Percentiles rank a stretch among this genome's conserved stretches.
phyloP scores from a whole-genome alignment of 2,797 vertebrate genomes.

The Mormyrops attenuatus region DNA sequence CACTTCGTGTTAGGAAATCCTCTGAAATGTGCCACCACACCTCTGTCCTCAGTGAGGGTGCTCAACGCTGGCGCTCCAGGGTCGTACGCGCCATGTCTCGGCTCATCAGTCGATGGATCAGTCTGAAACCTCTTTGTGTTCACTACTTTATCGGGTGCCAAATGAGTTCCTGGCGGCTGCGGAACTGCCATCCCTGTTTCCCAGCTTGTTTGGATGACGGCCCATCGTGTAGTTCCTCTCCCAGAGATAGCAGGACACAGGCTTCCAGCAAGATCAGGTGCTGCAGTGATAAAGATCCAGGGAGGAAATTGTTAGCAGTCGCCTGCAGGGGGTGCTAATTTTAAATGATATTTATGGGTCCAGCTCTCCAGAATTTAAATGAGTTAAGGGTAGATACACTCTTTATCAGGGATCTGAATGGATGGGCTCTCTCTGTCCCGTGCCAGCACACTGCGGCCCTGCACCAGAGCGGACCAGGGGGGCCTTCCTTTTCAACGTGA shows the following conservation, averaged over 20 bases:
- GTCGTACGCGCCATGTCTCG: background rate
- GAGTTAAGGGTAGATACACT: background rate
- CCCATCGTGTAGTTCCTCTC: background rate
- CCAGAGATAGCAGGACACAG: background rate
- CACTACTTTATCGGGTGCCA: background rate
- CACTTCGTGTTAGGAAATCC: conserved; percentile 14
- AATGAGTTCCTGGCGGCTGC: background rate
- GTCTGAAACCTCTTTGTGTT: background rate
- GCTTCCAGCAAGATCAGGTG: background rate
- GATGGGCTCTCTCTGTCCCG: background rate
- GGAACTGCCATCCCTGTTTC: background rate
- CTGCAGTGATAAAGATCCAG: background rate
- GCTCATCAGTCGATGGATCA: conserved; percentile 7
- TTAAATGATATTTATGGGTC: background rate
- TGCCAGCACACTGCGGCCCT: conserved; percentile 71
- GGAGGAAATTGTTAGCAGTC: background rate
- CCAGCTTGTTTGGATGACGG: background rate
- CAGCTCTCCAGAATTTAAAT: conserved; percentile 54
- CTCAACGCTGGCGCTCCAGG: background rate
- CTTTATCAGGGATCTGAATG: background rate
- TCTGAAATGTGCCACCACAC: background rate
- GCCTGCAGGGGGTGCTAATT: background rate
- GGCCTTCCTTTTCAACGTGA: conserved; percentile 79
- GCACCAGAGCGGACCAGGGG: conserved; percentile 77
- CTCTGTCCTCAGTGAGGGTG: background rate